phyloP scores from a whole-genome alignment of 2,888 invertebrate genomes.

The Bombyx huttoni region DNA sequence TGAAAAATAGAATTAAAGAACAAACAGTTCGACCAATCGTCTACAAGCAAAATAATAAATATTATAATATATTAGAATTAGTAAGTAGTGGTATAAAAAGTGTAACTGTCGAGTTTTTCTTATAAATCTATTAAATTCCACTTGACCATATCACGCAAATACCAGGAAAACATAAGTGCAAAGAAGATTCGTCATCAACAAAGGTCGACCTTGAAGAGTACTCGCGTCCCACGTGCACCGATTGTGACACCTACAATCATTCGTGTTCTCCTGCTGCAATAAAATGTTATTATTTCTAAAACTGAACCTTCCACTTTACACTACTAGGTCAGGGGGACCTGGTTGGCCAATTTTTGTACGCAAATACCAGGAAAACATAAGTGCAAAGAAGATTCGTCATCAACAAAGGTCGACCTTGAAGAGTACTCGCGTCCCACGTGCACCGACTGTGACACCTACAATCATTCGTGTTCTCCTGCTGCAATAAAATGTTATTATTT shows the following conservation, averaged over 20 bases:
- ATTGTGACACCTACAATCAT: constrained; percentile 1
- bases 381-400: constrained; percentile 7
- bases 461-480: constrained; percentile 1
- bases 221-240: constrained; percentile 6
- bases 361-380: constrained; percentile 13
- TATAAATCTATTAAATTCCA: too few species aligned
- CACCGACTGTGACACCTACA: constrained; percentile 1
- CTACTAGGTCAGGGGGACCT: background rate
- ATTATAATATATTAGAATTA: too few species aligned
- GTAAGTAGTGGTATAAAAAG: too few species aligned
- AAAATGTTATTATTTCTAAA: background rate
- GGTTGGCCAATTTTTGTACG: background rate
- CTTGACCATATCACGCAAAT: constrained; percentile 1
- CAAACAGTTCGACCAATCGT: too few species aligned
- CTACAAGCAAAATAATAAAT: too few species aligned
- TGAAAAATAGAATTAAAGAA: too few species aligned
- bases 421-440: constrained; percentile 7
- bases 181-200: constrained; percentile 7
- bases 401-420: constrained; percentile 11
- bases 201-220: constrained; percentile 10
- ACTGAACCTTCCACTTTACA: background rate
- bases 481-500: background rate
- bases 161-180: constrained; percentile 13
- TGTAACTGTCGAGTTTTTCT: too few species aligned
- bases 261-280: background rate